Percentiles rank a stretch among this genome's conserved stretches.
These are phyloP conservation scores for Theocolax elegans DNA, from an alignment of 1,140 invertebrate genomes.

Conservation along the genomic window DNA sequence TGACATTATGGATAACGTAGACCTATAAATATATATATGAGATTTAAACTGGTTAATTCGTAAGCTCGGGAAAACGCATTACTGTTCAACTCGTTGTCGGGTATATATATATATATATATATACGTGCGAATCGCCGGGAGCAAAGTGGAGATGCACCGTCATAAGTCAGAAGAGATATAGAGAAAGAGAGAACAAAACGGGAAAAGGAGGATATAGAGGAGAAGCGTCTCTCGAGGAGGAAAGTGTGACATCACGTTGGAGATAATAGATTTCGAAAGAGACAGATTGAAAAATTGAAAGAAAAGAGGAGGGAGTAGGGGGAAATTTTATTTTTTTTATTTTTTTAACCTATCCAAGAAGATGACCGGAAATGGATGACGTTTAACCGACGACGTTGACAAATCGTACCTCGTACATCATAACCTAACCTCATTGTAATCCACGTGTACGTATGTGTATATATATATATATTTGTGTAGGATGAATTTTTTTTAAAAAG, in stretches of 20 bases:
- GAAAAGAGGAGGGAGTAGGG: slow-evolving; percentile 28
- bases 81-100: no score
- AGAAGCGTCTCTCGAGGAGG: not conserved
- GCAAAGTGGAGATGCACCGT: not conserved
- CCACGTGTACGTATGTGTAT: not conserved
- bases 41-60: no score
- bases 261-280: slow-evolving; percentile 44
- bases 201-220: not conserved
- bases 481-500: no score
- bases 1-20: no score
- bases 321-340: no score
- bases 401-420: slow-evolving; percentile 45
- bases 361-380: slow-evolving; percentile 45
- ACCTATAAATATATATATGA: no score
- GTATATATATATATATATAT: not conserved
- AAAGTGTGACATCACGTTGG: slow-evolving; percentile 9
- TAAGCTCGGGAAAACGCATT: no score
- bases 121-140: no score
- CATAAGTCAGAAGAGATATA: not conserved
- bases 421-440: not conserved
- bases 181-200: not conserved
- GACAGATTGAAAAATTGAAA: slow-evolving; percentile 40
- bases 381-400: slow-evolving; percentile 45
- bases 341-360: no score
- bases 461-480: no score